Percentiles rank a stretch among this genome's conserved stretches.
Evolutionary conservation across 2,888 invertebrate genomes (phyloP).

Genomic region (Caenorhabditis becei): DNA sequence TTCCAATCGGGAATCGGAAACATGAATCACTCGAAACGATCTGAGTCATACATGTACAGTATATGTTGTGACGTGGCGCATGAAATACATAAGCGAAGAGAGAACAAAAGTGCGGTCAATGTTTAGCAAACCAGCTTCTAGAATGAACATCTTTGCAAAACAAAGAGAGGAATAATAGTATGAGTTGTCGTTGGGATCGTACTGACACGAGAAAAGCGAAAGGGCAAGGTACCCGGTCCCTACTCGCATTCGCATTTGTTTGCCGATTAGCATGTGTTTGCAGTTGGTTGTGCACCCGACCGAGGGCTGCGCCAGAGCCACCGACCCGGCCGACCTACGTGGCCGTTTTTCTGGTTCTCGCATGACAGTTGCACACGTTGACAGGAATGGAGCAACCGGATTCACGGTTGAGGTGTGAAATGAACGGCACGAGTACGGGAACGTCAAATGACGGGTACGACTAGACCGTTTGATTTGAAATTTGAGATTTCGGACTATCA

Average conservation of each 20-base stretch:
- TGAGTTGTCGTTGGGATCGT: slow-evolving; percentile 1
- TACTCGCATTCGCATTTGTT: slow-evolving; percentile 42
- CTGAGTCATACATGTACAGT: not conserved
- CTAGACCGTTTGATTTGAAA: not conserved
- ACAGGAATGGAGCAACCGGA: slow-evolving; percentile 17
- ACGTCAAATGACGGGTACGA: not conserved
- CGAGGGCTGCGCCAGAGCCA: slow-evolving; percentile 17
- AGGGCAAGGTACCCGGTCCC: slow-evolving; percentile 26
- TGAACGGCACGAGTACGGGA: not conserved
- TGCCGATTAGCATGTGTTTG: slow-evolving; percentile 56
- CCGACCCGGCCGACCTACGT: slow-evolving; percentile 27
- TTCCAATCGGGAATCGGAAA: not conserved
- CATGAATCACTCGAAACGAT: not conserved
- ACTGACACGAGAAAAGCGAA: not conserved
- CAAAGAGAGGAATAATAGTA: slow-evolving; percentile 1
- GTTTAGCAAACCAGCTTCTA: slow-evolving; percentile 17
- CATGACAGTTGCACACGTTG: slow-evolving; percentile 28
- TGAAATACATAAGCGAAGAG: not conserved
- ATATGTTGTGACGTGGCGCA: not conserved
- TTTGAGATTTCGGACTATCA: too few relatives aligned
- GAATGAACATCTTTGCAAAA: slow-evolving; percentile 13
- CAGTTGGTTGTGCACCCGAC: slow-evolving; percentile 36
- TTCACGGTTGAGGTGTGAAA: slow-evolving; percentile 12
- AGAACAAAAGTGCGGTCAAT: slow-evolving; percentile 1
- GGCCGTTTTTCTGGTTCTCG: slow-evolving; percentile 47